Evolutionary conservation across 2,113 vertebrate genomes (phyloP).

Genomic region (Sceloporus tristichus): DNA sequence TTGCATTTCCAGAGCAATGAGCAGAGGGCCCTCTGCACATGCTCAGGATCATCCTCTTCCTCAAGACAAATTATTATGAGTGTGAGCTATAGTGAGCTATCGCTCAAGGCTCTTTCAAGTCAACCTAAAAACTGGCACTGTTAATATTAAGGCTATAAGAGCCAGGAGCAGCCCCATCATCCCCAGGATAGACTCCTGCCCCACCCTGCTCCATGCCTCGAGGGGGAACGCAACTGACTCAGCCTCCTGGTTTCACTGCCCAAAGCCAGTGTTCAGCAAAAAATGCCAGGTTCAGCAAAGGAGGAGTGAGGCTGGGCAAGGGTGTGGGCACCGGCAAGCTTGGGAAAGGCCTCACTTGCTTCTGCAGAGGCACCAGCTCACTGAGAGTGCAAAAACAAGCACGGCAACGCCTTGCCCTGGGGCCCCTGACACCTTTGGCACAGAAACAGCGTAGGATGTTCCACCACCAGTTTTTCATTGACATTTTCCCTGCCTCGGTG

Average conservation of each 20-base stretch:
- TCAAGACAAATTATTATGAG: background rate
- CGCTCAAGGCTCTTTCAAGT: background rate
- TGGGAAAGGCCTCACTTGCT: background rate
- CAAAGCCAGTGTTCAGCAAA: constrained; percentile 56
- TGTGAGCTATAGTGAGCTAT: background rate
- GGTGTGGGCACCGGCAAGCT: background rate
- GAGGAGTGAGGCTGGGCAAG: constrained; percentile 6
- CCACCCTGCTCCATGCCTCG: constrained; percentile 15
- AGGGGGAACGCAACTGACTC: background rate
- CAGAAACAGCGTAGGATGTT: background rate
- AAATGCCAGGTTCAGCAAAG: constrained; percentile 36
- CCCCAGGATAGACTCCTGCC: background rate
- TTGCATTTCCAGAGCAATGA: no score
- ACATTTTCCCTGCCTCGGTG: no score
- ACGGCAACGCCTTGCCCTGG: constrained; percentile 10
- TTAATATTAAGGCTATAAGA: background rate
- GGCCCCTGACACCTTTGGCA: constrained; percentile 3
- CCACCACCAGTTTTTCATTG: background rate
- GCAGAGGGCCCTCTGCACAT: background rate
- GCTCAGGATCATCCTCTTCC: background rate
- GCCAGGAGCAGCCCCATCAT: background rate
- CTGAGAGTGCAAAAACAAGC: background rate
- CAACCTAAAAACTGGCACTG: background rate
- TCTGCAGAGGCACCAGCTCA: background rate
- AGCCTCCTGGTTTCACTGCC: constrained; percentile 67